Evolutionary conservation across 2,888 invertebrate genomes (phyloP).

Genomic region (Aphodius sticticus): DNA sequence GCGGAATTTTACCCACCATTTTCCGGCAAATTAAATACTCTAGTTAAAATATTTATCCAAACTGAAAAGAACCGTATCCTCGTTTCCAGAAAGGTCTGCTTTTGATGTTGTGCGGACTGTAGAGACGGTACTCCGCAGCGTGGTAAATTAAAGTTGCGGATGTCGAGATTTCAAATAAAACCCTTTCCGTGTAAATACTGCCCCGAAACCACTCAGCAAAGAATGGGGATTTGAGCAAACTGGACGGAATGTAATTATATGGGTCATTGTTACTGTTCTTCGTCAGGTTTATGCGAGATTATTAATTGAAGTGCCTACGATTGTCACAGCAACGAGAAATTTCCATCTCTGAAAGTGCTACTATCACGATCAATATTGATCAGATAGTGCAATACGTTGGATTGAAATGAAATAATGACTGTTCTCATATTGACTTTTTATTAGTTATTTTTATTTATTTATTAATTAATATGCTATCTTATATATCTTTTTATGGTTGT

Average conservation of each 20-base stretch:
- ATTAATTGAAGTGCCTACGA: not conserved
- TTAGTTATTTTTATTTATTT: too few relatives aligned
- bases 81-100: not conserved
- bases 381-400: too few relatives aligned
- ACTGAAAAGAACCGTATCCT: not conserved
- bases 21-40: not conserved
- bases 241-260: conserved; percentile 4
- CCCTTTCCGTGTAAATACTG: not conserved
- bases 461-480: too few relatives aligned
- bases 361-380: too few relatives aligned
- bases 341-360: not conserved
- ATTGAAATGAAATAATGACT: too few relatives aligned
- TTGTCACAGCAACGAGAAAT: not conserved
- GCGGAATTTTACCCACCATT: not conserved
- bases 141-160: conserved; percentile 4
- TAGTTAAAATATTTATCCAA: not conserved
- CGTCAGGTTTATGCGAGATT: not conserved
- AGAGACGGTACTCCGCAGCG: not conserved
- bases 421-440: too few relatives aligned
- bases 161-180: conserved; percentile 4
- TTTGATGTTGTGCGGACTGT: not conserved
- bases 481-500: too few relatives aligned
- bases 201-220: not conserved
- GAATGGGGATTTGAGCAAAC: not conserved
- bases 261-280: not conserved